phyloP scores from a whole-genome alignment of 2,888 invertebrate species.

The Stenodema calcarata region DNA sequence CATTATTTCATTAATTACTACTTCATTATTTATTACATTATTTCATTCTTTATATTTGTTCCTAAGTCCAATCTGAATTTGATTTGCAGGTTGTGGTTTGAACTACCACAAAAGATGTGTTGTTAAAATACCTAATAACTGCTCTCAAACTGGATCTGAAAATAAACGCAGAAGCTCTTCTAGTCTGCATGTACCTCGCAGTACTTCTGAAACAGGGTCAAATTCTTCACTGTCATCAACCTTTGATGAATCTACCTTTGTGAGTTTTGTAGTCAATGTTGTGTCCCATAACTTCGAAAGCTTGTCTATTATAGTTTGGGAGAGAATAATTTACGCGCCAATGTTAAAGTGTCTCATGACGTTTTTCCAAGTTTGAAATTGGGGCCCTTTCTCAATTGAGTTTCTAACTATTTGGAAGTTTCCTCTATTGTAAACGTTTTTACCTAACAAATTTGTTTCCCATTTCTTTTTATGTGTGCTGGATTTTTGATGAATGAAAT shows the following conservation, averaged over 20 bases:
- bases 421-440: too few species aligned
- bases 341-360: too few species aligned
- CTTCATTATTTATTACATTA: not conserved
- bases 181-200: slow-evolving; percentile 65
- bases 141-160: slow-evolving; percentile 67
- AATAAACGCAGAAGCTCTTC: slow-evolving; percentile 62
- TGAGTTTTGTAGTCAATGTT: not conserved
- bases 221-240: slow-evolving; percentile 68
- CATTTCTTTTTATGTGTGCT: too few species aligned
- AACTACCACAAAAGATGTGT: slow-evolving; percentile 98
- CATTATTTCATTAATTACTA: not conserved
- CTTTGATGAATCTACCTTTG: slow-evolving; percentile 49
- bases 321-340: too few species aligned
- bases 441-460: too few species aligned
- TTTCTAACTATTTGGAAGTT: too few species aligned
- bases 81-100: slow-evolving; percentile 83
- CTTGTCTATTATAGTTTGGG: too few species aligned
- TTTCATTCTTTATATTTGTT: not conserved
- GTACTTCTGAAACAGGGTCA: slow-evolving; percentile 80
- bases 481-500: too few species aligned
- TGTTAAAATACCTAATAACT: slow-evolving; percentile 97
- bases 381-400: too few species aligned
- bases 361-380: too few species aligned
- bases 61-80: not conserved
- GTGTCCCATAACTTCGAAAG: not conserved